These are phyloP conservation scores for Hippocampus guttulatus DNA, from an alignment of 2,113 vertebrate species.

Conservation along the genomic window DNA sequence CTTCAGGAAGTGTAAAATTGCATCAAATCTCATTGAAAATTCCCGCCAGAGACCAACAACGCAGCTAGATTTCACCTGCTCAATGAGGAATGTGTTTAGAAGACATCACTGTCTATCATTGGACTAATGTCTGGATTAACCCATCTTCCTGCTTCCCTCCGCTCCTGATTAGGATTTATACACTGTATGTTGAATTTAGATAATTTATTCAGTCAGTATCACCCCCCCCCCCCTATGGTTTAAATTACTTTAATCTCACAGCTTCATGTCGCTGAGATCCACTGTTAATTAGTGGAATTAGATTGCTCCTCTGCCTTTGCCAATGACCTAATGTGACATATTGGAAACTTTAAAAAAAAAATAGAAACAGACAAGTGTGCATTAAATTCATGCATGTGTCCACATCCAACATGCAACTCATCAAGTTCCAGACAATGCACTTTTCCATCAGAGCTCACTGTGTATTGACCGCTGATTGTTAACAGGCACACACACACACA, in stretches of 20 bases:
- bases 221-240: conserved; percentile 22
- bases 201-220: conserved; percentile 50
- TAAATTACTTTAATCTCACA: conserved; percentile 41
- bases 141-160: conserved; percentile 18
- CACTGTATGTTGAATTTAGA: conserved; percentile 39
- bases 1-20: background rate
- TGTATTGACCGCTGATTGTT: conserved; percentile 49
- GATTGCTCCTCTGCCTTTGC: conserved; percentile 8
- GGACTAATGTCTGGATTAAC: conserved; percentile 41
- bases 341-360: conserved; percentile 3
- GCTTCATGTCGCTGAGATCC: conserved; percentile 26
- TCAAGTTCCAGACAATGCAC: conserved; percentile 21
- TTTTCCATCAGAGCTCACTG: conserved; percentile 26
- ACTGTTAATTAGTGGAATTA: conserved; percentile 26
- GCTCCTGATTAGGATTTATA: conserved; percentile 35
- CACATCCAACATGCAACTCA: background rate
- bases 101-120: conserved; percentile 3
- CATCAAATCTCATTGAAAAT: conserved; percentile 28
- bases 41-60: background rate
- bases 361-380: background rate
- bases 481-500: conserved; percentile 28
- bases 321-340: conserved; percentile 9
- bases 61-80: background rate
- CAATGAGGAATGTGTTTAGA: background rate
- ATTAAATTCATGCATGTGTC: background rate